Evolutionary conservation across 2,113 vertebrate species (phyloP).

Genomic region (Sinocyclocheilus anshuiensis): DNA sequence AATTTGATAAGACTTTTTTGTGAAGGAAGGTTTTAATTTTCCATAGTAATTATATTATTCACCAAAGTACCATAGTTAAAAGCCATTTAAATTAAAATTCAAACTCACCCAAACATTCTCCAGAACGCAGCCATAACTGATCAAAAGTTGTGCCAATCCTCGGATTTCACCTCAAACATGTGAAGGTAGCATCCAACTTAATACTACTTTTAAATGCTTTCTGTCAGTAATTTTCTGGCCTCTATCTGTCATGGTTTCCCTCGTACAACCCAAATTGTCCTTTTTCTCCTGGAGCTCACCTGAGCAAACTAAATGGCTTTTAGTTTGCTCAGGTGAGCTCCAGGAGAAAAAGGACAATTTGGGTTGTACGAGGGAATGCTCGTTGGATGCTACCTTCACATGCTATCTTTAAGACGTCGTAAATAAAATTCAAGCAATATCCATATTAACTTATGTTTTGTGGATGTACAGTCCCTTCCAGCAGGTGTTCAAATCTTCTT

Average conservation of each 20-base stretch:
- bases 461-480: neutral
- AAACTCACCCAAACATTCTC: neutral
- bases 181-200: neutral
- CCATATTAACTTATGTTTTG: neutral
- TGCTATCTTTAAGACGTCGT: neutral
- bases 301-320: neutral
- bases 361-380: neutral
- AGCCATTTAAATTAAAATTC: neutral
- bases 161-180: neutral
- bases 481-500: neutral
- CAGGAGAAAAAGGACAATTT: neutral
- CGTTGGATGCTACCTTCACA: too few relatives aligned
- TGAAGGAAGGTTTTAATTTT: neutral
- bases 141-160: neutral
- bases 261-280: neutral
- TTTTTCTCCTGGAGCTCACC: neutral
- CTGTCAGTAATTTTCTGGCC: neutral
- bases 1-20: neutral
- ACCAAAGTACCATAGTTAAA: neutral
- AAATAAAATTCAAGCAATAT: neutral
- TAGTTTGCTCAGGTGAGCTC: neutral
- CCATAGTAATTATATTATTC: neutral
- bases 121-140: neutral
- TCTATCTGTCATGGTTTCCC: neutral
- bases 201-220: neutral